These are phyloP conservation scores for Myathropa florea DNA, from an alignment of 2,888 invertebrate genomes.

Conservation along the genomic window DNA sequence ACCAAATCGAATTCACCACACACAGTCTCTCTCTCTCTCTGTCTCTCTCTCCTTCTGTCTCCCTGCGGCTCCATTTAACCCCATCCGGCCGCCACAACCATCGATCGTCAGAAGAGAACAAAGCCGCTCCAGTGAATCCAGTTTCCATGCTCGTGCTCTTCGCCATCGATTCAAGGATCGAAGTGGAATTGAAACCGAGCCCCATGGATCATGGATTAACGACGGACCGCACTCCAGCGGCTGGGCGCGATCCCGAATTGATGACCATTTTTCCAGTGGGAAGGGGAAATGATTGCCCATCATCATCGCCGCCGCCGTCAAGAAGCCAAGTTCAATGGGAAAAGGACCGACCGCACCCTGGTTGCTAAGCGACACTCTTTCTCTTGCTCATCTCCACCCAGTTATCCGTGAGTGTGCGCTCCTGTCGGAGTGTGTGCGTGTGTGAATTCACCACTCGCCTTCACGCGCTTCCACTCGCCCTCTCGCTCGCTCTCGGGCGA, in stretches of 20 bases:
- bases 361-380: constrained; percentile 68
- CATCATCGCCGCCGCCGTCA: background rate
- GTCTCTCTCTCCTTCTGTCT: background rate
- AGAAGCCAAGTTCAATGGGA: constrained; percentile 64
- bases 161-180: background rate
- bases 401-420: background rate
- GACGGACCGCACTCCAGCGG: background rate
- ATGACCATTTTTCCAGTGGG: too few species aligned
- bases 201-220: background rate
- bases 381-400: constrained; percentile 34
- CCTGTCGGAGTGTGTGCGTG: background rate
- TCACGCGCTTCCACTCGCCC: background rate
- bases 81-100: background rate
- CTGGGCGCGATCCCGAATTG: background rate
- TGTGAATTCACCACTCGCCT: background rate
- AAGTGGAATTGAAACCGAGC: background rate
- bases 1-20: background rate
- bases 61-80: background rate
- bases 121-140: background rate
- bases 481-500: background rate
- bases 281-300: background rate
- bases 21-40: background rate
- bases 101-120: background rate
- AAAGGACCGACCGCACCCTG: constrained; percentile 69
- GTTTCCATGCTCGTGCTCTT: background rate